Percentiles rank a stretch among this genome's conserved stretches.
Evolutionary conservation across 2,113 vertebrate species (phyloP).

Genomic region (Carollia perspicillata): DNA sequence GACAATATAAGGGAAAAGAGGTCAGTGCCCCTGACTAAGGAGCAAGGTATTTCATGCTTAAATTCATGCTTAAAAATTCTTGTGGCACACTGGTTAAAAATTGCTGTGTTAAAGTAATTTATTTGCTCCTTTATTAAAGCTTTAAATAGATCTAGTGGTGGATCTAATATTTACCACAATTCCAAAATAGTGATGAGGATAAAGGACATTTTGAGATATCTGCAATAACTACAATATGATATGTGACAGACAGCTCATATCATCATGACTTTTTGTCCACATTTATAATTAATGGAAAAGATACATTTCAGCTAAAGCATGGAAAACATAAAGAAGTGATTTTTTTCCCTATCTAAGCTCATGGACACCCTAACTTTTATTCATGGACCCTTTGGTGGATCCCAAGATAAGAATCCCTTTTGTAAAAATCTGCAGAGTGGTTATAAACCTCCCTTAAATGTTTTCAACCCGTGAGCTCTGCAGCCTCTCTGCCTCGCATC

Average conservation of each 20-base stretch:
- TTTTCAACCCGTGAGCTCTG: not conserved
- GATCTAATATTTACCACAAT: not conserved
- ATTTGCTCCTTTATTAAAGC: not conserved
- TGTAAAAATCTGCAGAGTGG: not conserved
- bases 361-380: not conserved
- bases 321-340: not conserved
- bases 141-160: not conserved
- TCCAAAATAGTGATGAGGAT: not conserved
- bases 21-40: not conserved
- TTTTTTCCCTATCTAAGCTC: not conserved
- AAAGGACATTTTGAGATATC: not conserved
- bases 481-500: not conserved
- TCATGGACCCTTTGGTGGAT: not conserved
- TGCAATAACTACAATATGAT: not conserved
- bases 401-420: not conserved
- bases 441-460: not conserved
- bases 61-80: not conserved
- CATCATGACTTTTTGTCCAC: not conserved
- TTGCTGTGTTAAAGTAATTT: not conserved
- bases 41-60: not conserved
- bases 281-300: not conserved
- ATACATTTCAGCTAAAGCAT: not conserved
- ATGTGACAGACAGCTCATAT: not conserved
- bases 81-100: not conserved
- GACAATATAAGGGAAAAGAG: not conserved